phyloP scores from a whole-genome alignment of 1,140 invertebrate species.

The Protaetia brevitarsis region DNA sequence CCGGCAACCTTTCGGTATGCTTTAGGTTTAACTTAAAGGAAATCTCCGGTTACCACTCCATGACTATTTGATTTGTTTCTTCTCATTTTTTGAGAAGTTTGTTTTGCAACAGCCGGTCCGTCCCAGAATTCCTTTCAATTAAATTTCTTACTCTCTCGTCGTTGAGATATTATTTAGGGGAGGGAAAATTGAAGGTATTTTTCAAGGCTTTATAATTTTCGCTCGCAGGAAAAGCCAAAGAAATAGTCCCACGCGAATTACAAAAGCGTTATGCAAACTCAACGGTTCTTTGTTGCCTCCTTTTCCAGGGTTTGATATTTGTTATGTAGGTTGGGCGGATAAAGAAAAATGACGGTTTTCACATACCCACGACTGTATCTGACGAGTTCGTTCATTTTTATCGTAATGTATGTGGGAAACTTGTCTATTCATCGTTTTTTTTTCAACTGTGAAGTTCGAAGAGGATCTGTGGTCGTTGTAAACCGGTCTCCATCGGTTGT shows the following conservation, averaged over 20 bases:
- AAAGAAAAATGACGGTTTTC: not conserved
- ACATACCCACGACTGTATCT: not conserved
- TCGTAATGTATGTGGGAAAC: not conserved
- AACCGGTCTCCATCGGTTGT: too few relatives aligned
- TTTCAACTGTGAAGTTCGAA: not conserved
- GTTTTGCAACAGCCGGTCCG: not conserved
- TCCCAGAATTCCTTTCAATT: not conserved
- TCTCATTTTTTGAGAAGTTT: not conserved
- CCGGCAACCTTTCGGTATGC: not conserved
- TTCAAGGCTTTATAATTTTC: not conserved
- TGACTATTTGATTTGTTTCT: slow-evolving; percentile 5
- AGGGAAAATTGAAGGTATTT: slow-evolving; percentile 3
- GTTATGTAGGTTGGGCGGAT: not conserved
- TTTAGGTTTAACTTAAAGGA: not conserved
- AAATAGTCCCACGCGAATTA: not conserved
- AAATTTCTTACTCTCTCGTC: not conserved
- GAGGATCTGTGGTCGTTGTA: too few relatives aligned
- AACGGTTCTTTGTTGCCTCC: not conserved
- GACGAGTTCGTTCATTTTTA: not conserved
- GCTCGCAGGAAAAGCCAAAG: not conserved
- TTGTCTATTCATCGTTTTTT: slow-evolving; percentile 15
- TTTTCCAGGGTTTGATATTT: not conserved
- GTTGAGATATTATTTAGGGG: not conserved
- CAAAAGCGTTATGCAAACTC: not conserved
- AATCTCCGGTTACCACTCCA: not conserved